Evolutionary conservation across 1,140 invertebrate species (phyloP).

Genomic region (Hyles vespertilio): DNA sequence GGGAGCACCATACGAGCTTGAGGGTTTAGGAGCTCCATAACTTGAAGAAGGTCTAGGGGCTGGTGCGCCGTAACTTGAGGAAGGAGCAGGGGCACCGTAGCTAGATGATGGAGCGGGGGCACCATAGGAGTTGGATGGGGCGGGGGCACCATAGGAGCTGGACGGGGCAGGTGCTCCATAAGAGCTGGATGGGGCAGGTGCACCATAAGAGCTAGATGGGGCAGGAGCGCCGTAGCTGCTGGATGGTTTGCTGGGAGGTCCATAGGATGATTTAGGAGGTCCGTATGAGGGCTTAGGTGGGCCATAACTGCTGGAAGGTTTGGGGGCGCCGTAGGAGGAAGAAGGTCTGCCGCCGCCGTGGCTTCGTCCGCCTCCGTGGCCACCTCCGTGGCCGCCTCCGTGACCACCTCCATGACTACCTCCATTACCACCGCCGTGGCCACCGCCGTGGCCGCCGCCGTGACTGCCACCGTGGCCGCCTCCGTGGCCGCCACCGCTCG

Average conservation of each 20-base stretch:
- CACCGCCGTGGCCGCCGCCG: conserved; percentile 21
- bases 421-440: conserved; percentile 7
- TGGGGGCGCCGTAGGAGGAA: conserved; percentile 65
- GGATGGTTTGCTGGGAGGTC: conserved; percentile 58
- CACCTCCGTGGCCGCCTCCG: conserved; percentile 11
- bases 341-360: conserved; percentile 44
- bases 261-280: conserved; percentile 40
- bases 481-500: conserved; percentile 23
- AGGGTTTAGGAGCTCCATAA: conserved; percentile 48
- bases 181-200: conserved; percentile 58
- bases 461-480: conserved; percentile 2
- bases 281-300: conserved; percentile 42
- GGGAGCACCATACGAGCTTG: conserved; percentile 70
- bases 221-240: conserved; percentile 35
- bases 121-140: conserved; percentile 55
- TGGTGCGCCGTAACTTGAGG: conserved; percentile 34
- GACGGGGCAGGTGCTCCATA: conserved; percentile 60
- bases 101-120: conserved; percentile 34
- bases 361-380: conserved; percentile 25
- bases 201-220: conserved; percentile 61
- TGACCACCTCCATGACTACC: conserved; percentile 15
- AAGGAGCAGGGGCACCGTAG: conserved; percentile 48
- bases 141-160: conserved; percentile 63
- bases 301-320: conserved; percentile 38
- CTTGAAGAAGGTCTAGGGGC: conserved; percentile 36